These are phyloP conservation scores for Tolypeutes matacus DNA, from an alignment of 2,797 vertebrate genomes.

Conservation along the genomic window DNA sequence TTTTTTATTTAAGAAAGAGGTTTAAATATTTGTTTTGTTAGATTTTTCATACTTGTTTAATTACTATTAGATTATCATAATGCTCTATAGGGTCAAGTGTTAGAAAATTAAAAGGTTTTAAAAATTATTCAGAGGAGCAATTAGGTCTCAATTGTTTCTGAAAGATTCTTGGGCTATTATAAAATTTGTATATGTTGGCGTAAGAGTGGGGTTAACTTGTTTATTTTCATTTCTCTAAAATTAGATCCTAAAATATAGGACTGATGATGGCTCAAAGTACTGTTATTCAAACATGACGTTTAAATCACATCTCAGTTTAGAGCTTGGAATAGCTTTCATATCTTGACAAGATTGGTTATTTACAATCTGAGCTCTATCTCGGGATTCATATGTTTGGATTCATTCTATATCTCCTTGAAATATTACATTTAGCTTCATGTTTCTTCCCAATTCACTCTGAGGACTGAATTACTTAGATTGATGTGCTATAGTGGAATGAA, in stretches of 20 bases:
- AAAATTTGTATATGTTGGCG: neutral
- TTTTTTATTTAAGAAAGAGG: neutral
- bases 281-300: slow-evolving; percentile 77
- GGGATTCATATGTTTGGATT: slow-evolving; percentile 75
- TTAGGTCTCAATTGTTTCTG: neutral
- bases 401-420: slow-evolving; percentile 75
- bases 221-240: slow-evolving; percentile 76
- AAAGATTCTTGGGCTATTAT: neutral
- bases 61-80: neutral
- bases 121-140: neutral
- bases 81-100: neutral
- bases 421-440: slow-evolving; percentile 62
- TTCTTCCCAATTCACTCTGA: slow-evolving; percentile 75
- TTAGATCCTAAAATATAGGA: slow-evolving; percentile 59
- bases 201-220: slow-evolving; percentile 40
- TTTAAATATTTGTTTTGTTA: neutral
- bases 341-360: slow-evolving; percentile 75
- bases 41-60: neutral
- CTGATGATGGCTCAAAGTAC: slow-evolving; percentile 64
- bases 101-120: neutral
- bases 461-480: slow-evolving; percentile 76
- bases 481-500: slow-evolving; percentile 59
- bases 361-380: slow-evolving; percentile 63
- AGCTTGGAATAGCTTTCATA: slow-evolving; percentile 62
- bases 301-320: slow-evolving; percentile 74